phyloP scores from a whole-genome alignment of 2,888 invertebrate genomes.

The Nezara viridula region DNA sequence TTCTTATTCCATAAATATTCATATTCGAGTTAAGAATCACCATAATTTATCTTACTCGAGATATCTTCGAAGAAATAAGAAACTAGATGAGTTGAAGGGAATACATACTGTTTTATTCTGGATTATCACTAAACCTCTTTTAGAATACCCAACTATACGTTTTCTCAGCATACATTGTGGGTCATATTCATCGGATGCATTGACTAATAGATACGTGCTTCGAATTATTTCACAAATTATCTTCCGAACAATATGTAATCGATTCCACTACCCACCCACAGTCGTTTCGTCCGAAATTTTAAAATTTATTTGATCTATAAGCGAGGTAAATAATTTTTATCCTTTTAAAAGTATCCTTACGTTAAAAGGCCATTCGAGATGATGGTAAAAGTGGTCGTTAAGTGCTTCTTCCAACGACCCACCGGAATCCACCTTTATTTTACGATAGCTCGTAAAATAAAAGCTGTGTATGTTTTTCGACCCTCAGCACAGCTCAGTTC shows the following conservation, averaged over 20 bases:
- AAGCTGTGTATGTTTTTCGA: slow-evolving; percentile 5
- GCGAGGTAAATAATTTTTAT: background rate
- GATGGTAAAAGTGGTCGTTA: slow-evolving; percentile 32
- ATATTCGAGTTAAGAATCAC: too few species aligned
- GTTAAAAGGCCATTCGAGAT: slow-evolving; percentile 17
- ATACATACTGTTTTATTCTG: too few species aligned
- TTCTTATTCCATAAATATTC: too few species aligned
- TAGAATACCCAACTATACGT: too few species aligned
- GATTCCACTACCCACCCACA: background rate
- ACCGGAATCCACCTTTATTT: slow-evolving; percentile 23
- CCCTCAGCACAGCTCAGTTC: background rate
- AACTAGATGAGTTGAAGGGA: too few species aligned
- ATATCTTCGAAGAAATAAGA: too few species aligned
- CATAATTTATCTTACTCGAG: too few species aligned
- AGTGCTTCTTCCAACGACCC: slow-evolving; percentile 21
- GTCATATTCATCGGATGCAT: too few species aligned
- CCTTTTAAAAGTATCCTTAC: slow-evolving; percentile 34
- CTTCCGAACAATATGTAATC: background rate
- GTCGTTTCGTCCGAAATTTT: background rate
- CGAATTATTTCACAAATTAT: too few species aligned
- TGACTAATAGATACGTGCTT: too few species aligned
- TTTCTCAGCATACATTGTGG: too few species aligned
- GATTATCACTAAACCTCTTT: too few species aligned
- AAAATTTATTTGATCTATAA: slow-evolving; percentile 13
- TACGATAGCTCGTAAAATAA: background rate